Evolutionary conservation across 2,113 vertebrate species (phyloP).

Genomic region (Megaptera novaeangliae): DNA sequence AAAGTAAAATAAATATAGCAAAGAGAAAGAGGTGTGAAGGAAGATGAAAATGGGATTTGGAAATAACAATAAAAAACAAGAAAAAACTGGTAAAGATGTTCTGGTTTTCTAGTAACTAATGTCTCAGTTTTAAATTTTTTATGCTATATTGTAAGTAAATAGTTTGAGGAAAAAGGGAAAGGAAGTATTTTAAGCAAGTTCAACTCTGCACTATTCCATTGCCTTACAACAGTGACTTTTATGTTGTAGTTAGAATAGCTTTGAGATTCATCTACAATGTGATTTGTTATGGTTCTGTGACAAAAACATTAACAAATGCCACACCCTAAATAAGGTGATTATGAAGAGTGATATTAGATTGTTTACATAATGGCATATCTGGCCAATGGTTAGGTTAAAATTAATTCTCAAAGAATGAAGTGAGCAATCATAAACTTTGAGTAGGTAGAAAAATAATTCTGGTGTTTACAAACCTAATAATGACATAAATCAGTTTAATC

Average conservation of each 20-base stretch:
- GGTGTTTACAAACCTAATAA: not conserved
- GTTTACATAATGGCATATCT: not conserved
- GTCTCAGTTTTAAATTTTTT: slow-evolving; percentile 45
- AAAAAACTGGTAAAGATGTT: slow-evolving; percentile 67
- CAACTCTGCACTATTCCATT: slow-evolving; percentile 49
- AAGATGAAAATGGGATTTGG: not conserved
- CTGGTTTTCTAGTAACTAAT: slow-evolving; percentile 64
- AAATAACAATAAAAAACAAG: slow-evolving; percentile 19
- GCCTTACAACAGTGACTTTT: slow-evolving; percentile 67
- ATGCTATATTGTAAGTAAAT: slow-evolving; percentile 61
- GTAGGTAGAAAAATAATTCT: not conserved
- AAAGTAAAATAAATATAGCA: not conserved
- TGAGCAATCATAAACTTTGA: not conserved
- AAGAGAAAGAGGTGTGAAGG: not conserved
- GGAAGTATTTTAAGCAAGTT: slow-evolving; percentile 65
- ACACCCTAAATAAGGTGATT: not conserved
- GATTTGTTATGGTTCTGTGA: slow-evolving; percentile 43
- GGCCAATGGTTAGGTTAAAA: not conserved
- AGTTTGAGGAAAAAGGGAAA: slow-evolving; percentile 61
- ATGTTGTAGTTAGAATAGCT: slow-evolving; percentile 72
- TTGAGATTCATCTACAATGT: slow-evolving; percentile 57
- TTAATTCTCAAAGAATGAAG: slow-evolving; percentile 15
- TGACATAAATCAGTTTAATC: not conserved
- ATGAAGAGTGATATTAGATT: not conserved
- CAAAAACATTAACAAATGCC: slow-evolving; percentile 47